Base-by-base conservation (phyloP, 2,888 invertebrate species). In the Pycnomerus fuliginosus region DNA sequence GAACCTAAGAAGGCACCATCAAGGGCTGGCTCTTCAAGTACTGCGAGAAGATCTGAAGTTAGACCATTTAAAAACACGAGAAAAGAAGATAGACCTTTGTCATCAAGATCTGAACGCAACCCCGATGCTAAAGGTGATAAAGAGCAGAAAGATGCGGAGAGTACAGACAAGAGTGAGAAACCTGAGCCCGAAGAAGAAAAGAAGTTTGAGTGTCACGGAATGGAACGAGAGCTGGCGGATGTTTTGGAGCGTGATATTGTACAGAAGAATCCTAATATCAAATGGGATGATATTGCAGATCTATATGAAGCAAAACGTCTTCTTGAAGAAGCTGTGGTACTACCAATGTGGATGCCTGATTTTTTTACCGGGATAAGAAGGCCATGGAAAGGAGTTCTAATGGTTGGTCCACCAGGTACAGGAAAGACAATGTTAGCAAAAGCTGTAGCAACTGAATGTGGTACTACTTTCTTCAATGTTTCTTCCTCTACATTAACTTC, bases 391-490 rank as follows among this genome's bases (percentile, higher is more conserved):
- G 96, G 94, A 12, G 92, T 94, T 1, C 74, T 94, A 23, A 93
- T 94, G 93, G 92, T 93, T 25, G 93, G 93, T 0, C 93, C 93
- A 10, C 92, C 93, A 0, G 89, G 90, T 48, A 93, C 93, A 0
- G 94, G 96, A 11, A 97, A 97, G 78, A 97, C 96, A 0, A 90
- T 97, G 87, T 76, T 97, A 31, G 96, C 96, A 3, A 96, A 97
- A 74, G 98, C 98, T 1, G 97, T 98, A 3, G 98, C 98, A 43
- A 97, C 96, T 0, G 97, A 99, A 77, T 98, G 97, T 73, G 90
- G 91, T 16, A 93, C 97, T 33, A 97, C 97, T 0, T 97, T 96
- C 75, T 95, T 98, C 71, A 92, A 96, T 73, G 95, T 99, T 1
- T 95, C 96, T 8, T 94, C 96, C 0, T 94, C 96, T 1, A 95